Base-by-base conservation (phyloP, 1,140 invertebrate species). In the Drosophila eugracilis region DNA sequence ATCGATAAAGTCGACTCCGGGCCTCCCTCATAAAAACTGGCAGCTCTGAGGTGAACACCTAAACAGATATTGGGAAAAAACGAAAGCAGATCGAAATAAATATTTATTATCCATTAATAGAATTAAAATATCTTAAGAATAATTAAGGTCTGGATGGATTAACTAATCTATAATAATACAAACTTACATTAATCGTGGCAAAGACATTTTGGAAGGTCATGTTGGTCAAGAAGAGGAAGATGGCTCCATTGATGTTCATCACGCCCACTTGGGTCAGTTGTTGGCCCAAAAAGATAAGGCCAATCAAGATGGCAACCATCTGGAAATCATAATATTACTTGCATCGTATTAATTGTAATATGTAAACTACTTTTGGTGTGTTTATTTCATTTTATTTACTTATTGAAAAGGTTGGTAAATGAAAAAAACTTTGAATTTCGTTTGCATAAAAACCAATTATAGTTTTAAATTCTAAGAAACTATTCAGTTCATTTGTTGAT, bases 161-260 rank as follows among this genome's bases (percentile, higher is more conserved):
- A 10, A 30, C 28, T 10, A 12, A 30, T 30, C 7, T 32, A 32
- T 32, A 1, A 0, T 26, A 26, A 17, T 1, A 0, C 24, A 7
- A 10, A 94, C 95, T 95, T 92, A 98, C 97, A 91, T 95, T 96
- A 45, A 98, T 95, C 15, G 98, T 97, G 41, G 96, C 95, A 86
- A 96, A 97, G 7, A 97, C 95, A 92, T 98, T 98, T 90, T 97
- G 97, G 91, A 98, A 98, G 5, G 97, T 99, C 95, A 97, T 97
- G 91, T 98, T 98, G 4, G 96, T 97, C 2, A 99, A 93, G 88
- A 98, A 96, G 52, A 99, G 94, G 89, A 98, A 99, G 17, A 99
- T 93, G n/a, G 96, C 97, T 44, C 98, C 98, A 90, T 98, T 99
- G 58, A 99, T 97, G 91, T 99, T 99, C 95, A 97, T 97, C 0